Evolutionary conservation across 2,888 invertebrate genomes (phyloP).

Genomic region (Drosophila testacea): DNA sequence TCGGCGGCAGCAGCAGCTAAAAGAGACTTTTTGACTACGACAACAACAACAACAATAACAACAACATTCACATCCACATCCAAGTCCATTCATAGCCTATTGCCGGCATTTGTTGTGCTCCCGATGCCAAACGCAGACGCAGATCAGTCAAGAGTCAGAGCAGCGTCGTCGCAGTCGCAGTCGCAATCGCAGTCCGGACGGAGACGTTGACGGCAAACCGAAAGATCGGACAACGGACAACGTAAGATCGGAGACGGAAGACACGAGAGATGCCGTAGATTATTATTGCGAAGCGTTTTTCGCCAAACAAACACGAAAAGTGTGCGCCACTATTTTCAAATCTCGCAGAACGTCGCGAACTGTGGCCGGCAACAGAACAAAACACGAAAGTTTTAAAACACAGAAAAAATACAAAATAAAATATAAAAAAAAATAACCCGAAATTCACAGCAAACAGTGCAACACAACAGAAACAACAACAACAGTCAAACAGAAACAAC

Average conservation of each 20-base stretch:
- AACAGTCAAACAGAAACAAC: conserved; percentile 23
- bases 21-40: conserved; percentile 73
- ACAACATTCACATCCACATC: conserved; percentile 19
- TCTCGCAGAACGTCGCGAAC: conserved; percentile 69
- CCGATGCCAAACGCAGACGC: conserved; percentile 62
- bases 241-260: conserved; percentile 19
- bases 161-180: conserved; percentile 33
- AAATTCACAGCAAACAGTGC: conserved; percentile 47
- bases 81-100: conserved; percentile 65
- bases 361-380: conserved; percentile 65
- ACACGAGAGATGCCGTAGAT: conserved; percentile 40
- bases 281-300: conserved; percentile 43
- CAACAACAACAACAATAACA: conserved; percentile 36
- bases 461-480: conserved; percentile 22
- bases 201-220: conserved; percentile 40
- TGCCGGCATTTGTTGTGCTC: conserved; percentile 56
- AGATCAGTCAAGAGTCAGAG: conserved; percentile 63
- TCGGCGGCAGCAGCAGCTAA: conserved; percentile 27
- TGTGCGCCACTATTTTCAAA: conserved; percentile 63
- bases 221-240: conserved; percentile 18
- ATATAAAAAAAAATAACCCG: conserved; percentile 15
- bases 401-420: conserved; percentile 4
- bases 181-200: conserved; percentile 49
- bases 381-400: conserved; percentile 31
- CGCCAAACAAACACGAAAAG: conserved; percentile 58